Percentiles rank a stretch among this genome's conserved stretches.
phyloP scores from a whole-genome alignment of 2,797 vertebrate genomes.

The Valencia hispanica region DNA sequence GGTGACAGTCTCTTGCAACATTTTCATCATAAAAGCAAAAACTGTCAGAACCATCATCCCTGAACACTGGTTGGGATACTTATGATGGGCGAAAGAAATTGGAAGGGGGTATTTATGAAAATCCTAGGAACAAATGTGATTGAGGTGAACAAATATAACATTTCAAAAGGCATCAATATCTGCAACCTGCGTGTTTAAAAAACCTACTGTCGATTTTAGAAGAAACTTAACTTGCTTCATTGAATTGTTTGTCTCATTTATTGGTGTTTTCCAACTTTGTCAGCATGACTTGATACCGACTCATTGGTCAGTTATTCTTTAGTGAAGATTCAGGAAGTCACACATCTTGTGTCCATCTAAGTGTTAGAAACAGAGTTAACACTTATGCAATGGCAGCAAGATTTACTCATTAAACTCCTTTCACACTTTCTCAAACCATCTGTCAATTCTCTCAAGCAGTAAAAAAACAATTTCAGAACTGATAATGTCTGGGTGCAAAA shows the following conservation, averaged over 20 bases:
- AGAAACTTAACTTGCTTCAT: not conserved
- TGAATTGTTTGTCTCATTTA: not conserved
- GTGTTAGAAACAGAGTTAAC: not conserved
- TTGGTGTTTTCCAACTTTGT: not conserved
- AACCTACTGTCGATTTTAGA: not conserved
- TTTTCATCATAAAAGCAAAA: slow-evolving; percentile 4
- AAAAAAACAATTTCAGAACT: not conserved
- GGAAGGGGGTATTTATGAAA: not conserved
- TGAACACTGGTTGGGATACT: not conserved
- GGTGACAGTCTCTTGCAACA: not conserved
- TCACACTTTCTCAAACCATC: not conserved
- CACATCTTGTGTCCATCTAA: not conserved
- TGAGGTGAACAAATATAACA: not conserved
- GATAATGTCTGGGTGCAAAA: not conserved
- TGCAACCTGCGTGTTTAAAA: not conserved
- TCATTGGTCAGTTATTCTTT: not conserved
- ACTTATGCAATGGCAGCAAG: not conserved
- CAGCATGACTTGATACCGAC: not conserved
- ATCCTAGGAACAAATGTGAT: not conserved
- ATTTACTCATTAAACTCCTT: not conserved
- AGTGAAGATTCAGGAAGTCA: not conserved
- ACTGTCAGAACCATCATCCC: not conserved
- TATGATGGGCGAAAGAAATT: not conserved
- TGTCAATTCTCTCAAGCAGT: not conserved
- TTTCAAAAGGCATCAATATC: not conserved